A percentile compares a stretch with the other conserved stretches of the same genome.
Conservation (phyloP, 1,140 invertebrate genomes). For the Trigoniulus corallinus region DNA sequence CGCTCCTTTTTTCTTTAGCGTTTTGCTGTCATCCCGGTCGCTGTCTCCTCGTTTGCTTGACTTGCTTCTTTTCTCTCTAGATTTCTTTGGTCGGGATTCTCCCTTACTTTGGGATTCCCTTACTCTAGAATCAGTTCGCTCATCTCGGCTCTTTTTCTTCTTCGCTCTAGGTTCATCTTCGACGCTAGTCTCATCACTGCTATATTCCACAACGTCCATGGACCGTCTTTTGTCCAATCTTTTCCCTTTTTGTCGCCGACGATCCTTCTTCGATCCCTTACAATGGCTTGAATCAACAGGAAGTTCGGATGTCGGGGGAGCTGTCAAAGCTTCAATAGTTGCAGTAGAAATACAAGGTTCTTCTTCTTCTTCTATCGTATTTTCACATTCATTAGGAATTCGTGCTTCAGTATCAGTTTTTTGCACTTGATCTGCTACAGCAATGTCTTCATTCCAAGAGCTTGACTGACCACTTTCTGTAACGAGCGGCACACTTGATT, state of each 20-base stretch:
- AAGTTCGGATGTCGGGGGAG: too few species aligned
- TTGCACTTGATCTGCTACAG: too few species aligned
- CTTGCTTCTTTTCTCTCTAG: neutral
- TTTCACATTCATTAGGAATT: too few species aligned
- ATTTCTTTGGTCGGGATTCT: constrained; percentile 7
- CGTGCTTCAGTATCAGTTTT: too few species aligned
- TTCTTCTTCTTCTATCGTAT: too few species aligned
- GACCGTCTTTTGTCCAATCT: neutral
- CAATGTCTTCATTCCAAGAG: too few species aligned
- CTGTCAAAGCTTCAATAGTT: too few species aligned
- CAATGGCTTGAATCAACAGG: too few species aligned
- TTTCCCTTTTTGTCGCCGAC: neutral
- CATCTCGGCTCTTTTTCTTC: neutral
- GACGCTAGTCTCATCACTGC: neutral
- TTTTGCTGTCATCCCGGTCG: neutral
- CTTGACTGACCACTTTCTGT: too few species aligned
- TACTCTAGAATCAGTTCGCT: neutral
- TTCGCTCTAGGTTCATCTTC: constrained; percentile 1
- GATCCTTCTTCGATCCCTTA: neutral
- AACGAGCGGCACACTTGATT: too few species aligned
- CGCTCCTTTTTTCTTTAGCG: neutral
- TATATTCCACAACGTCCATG: neutral
- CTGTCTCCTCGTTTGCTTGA: neutral
- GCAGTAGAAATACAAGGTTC: too few species aligned
- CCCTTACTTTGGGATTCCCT: constrained; percentile 11